Percentiles rank a stretch among this genome's conserved stretches.
These are phyloP conservation scores for Torymus aiolomorphi DNA, from an alignment of 2,888 invertebrate species.

Conservation along the genomic window DNA sequence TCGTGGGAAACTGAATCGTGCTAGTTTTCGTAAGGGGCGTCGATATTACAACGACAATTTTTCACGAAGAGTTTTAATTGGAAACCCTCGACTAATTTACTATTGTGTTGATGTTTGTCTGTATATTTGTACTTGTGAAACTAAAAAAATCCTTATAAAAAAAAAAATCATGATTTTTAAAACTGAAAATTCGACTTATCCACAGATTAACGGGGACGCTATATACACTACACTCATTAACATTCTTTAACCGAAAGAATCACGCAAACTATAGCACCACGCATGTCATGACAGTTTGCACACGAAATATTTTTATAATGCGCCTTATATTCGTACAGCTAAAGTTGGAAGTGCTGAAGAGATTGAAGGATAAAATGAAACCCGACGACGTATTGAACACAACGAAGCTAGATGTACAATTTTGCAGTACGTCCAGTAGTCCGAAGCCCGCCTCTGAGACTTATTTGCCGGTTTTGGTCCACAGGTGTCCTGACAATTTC, in stretches of 20 bases:
- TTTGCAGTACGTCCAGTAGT: conserved; percentile 82
- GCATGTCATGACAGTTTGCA: conserved; percentile 29
- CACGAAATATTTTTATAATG: conserved; percentile 41
- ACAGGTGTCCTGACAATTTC: conserved; percentile 90
- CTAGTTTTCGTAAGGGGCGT: too few species aligned
- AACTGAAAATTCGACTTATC: conserved; percentile 54
- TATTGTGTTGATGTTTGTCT: neutral
- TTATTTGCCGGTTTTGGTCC: conserved; percentile 84
- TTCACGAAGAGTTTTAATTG: too few species aligned
- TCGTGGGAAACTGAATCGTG: too few species aligned
- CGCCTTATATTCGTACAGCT: conserved; percentile 76
- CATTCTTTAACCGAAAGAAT: conserved; percentile 43
- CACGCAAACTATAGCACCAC: conserved; percentile 33
- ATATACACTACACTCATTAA: conserved; percentile 57
- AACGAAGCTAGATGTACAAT: conserved; percentile 81
- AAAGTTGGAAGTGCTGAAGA: conserved; percentile 83
- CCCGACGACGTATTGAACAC: conserved; percentile 78
- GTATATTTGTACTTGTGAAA: conserved; percentile 8
- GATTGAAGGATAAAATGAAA: conserved; percentile 77
- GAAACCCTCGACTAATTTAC: too few species aligned
- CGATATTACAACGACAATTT: too few species aligned
- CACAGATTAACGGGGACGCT: conserved; percentile 58
- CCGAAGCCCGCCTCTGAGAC: conserved; percentile 78
- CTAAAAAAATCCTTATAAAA: conserved; percentile 1
- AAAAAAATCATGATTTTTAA: neutral